Conservation (phyloP, 1,140 invertebrate genomes). For the Oscheius sp. region DNA sequence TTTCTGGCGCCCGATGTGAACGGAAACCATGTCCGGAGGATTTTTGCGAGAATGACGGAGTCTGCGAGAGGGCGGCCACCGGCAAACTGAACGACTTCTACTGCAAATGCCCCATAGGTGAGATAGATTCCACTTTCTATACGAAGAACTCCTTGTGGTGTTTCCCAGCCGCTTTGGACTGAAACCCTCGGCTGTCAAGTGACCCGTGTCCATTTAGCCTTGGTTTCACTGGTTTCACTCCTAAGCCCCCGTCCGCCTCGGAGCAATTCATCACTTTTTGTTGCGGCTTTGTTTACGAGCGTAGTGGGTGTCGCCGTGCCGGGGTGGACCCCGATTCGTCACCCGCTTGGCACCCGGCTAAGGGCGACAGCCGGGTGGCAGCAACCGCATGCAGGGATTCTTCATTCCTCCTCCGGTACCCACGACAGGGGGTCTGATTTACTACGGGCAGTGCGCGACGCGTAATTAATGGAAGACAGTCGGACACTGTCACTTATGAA, state of each 20-base stretch:
- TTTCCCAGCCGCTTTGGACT: no score
- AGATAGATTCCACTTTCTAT: background rate
- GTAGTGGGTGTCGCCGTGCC: slow-evolving; percentile 1
- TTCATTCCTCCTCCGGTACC: no score
- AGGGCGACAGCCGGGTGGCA: no score
- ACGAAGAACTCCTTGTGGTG: background rate
- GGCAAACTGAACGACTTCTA: background rate
- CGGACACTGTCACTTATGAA: no score
- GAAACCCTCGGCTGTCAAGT: no score
- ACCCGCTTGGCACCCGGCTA: background rate
- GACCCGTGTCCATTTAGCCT: background rate
- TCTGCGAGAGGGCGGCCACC: background rate
- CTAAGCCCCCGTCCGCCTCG: slow-evolving; percentile 4
- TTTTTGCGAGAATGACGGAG: background rate
- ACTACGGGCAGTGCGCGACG: no score
- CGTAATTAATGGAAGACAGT: no score
- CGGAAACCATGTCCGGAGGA: background rate
- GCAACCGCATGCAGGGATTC: no score
- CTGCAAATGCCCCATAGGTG: background rate
- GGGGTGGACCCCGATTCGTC: background rate
- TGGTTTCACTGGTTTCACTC: background rate
- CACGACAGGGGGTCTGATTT: no score
- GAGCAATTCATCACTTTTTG: background rate
- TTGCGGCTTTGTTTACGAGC: background rate
- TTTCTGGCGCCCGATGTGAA: background rate